Conservation (phyloP, 2,888 invertebrate species). For the Notocelia uddmanniana region DNA sequence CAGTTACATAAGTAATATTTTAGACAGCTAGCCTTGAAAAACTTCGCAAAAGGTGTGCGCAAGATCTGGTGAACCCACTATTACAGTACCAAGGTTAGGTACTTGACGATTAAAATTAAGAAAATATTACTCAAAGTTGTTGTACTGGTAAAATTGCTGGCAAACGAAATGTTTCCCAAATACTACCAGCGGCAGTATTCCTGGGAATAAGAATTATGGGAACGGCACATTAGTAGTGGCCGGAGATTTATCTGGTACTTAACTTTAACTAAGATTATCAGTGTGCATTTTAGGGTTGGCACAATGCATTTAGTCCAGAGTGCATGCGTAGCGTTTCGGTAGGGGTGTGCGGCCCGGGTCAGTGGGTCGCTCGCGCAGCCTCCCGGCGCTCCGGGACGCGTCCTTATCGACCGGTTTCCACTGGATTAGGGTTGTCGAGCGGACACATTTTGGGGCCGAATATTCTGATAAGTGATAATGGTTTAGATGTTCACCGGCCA, state of each 20-base stretch:
- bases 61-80: no score
- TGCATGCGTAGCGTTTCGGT: conserved; percentile 49
- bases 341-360: conserved; percentile 79
- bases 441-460: conserved; percentile 10
- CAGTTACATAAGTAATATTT: no score
- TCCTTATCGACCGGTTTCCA: conserved; percentile 83
- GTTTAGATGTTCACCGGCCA: not conserved
- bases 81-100: no score
- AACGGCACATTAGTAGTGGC: no score
- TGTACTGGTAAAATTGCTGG: no score
- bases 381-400: conserved; percentile 80
- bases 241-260: not conserved
- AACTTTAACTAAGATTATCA: conserved; percentile 46
- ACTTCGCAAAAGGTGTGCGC: no score
- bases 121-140: no score
- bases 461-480: not conserved
- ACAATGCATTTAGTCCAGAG: conserved; percentile 43
- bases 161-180: no score
- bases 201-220: no score
- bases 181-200: no score
- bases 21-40: no score
- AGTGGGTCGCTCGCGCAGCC: conserved; percentile 88
- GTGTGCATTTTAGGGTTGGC: conserved; percentile 67
- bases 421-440: conserved; percentile 69
- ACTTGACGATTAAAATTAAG: no score